Base-by-base conservation (phyloP, 2,888 invertebrate species). In the Yponomeuta plumbellus region DNA sequence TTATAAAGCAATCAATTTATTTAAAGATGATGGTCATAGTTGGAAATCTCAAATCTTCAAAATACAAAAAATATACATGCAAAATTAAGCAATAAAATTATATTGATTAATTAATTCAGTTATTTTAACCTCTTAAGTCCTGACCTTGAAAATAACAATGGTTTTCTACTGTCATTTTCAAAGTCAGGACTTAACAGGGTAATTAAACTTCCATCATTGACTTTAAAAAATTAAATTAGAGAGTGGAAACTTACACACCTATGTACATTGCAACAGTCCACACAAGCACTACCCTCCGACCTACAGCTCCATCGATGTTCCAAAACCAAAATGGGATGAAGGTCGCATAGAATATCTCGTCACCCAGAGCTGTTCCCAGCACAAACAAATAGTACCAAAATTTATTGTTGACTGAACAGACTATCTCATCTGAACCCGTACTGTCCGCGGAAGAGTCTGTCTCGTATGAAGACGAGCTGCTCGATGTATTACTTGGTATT, bases 291-390 rank as follows among this genome's bases (percentile, higher is more conserved):
- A 97, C 94, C 81, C 97, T 92, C 72, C 98, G 91, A 17, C 96
- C 96, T 2, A 97, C 96, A 39, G 95, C 95, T 22, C 96, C 96
- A 86, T 98, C 98, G 68, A 98, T 93, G 84, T 98, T 98, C 98
- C 98, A 98, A 79, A 97, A 96, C 95, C 97, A 97, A 83, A 97
- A 97, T 0, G 98, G 97, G 77, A 97, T 97, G 79, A 97, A 97
- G n/a, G 94, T 92, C 1, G 96, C 94, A 85, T 98, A 98, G 84
- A 98, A 98, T 70, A 95, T 92, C 88, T 98, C 98, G 86, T 98
- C 97, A 0, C 98, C 98, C 22, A 98, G 86, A 69, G 95, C 95
- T 0, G 97, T 97, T 21, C 97, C 97, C 78, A 97, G 92, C 22
- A 94, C 84, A 82, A 98, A 98, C 69, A 97, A 78, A 81, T 95